These are phyloP conservation scores for Leptinotarsa defecta DNA, from an alignment of 1,140 invertebrate species.

Conservation along the genomic window DNA sequence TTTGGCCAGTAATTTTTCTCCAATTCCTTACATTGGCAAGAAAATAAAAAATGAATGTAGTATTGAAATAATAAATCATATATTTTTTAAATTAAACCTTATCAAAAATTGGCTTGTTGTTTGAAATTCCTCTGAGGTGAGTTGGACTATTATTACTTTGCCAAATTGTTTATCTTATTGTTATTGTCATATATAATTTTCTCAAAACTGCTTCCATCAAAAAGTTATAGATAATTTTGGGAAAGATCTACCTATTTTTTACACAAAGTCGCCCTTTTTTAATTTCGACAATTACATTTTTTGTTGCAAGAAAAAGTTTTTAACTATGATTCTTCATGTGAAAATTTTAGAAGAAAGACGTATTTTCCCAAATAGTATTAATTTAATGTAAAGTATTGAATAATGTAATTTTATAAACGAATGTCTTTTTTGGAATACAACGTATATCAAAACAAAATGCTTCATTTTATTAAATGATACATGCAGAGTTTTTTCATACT, in stretches of 20 bases:
- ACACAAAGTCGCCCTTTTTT: background rate
- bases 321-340: background rate
- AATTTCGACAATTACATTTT: too few relatives aligned
- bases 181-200: background rate
- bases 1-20: background rate
- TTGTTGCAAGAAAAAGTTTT: too few relatives aligned
- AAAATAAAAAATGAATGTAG: too few relatives aligned
- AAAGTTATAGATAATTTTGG: background rate
- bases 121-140: too few relatives aligned
- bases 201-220: background rate
- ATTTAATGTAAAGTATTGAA: slow-evolving; percentile 4
- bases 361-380: slow-evolving; percentile 7
- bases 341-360: background rate
- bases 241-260: background rate
- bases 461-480: background rate
- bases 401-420: slow-evolving; percentile 9
- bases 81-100: too few relatives aligned
- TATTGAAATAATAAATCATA: too few relatives aligned
- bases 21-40: too few relatives aligned
- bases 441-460: background rate
- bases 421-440: background rate
- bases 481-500: too few relatives aligned
- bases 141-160: background rate
- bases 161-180: background rate
- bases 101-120: too few relatives aligned